A percentile compares a stretch with the other conserved stretches of the same genome.
Conservation (phyloP, 2,888 invertebrate genomes). For the Neria commutata region DNA sequence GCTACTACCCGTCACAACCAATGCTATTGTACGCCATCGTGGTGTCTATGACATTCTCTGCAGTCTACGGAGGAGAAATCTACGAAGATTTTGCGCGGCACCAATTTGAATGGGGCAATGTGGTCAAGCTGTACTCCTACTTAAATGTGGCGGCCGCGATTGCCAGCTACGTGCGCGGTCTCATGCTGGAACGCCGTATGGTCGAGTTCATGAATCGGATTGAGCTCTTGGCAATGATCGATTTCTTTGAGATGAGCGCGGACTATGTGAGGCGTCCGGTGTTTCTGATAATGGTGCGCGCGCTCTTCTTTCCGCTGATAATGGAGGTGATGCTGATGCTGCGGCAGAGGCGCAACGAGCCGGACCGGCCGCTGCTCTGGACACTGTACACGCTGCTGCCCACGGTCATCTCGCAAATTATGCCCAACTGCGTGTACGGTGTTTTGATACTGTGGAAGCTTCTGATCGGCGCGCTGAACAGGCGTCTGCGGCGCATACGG, state of each 20-base stretch:
- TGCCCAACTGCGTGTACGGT: slow-evolving; percentile 51
- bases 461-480: slow-evolving; percentile 43
- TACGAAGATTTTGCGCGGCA: slow-evolving; percentile 39
- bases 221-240: slow-evolving; percentile 37
- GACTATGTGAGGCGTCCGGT: slow-evolving; percentile 29
- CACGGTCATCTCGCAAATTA: slow-evolving; percentile 45
- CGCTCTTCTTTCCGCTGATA: slow-evolving; percentile 41
- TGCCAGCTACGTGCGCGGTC: slow-evolving; percentile 39
- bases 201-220: slow-evolving; percentile 37
- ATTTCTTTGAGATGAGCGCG: slow-evolving; percentile 35
- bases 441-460: slow-evolving; percentile 42
- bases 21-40: slow-evolving; percentile 40
- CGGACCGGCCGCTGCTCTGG: slow-evolving; percentile 38
- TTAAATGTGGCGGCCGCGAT: slow-evolving; percentile 48
- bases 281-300: slow-evolving; percentile 36
- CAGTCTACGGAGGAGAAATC: slow-evolving; percentile 41
- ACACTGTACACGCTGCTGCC: slow-evolving; percentile 47
- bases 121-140: slow-evolving; percentile 46
- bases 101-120: slow-evolving; percentile 44
- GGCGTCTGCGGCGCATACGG: slow-evolving; percentile 36
- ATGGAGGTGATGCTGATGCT: slow-evolving; percentile 42
- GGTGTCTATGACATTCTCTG: slow-evolving; percentile 35
- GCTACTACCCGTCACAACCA: too few species aligned
- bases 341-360: slow-evolving; percentile 39
- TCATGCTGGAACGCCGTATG: slow-evolving; percentile 29